Conservation (phyloP, 1,140 invertebrate genomes). For the Bathynomus jamesi region DNA sequence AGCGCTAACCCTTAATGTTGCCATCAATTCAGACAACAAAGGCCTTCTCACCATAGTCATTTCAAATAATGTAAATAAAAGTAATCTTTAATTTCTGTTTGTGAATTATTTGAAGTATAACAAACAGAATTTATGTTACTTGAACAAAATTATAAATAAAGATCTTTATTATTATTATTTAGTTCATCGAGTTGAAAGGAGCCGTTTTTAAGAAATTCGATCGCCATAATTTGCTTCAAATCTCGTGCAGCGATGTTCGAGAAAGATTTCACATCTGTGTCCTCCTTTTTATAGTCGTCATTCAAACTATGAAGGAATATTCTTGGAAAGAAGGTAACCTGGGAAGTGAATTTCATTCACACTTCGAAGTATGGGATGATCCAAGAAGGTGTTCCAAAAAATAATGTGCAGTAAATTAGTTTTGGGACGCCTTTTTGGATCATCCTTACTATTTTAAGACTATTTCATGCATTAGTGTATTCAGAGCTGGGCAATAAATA, state of each 20-base stretch:
- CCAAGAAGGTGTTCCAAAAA: no score
- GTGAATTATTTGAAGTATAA: no score
- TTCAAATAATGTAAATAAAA: constrained; percentile 94
- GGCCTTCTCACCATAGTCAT: constrained; percentile 97
- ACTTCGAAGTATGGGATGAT: no score
- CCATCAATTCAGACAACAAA: constrained; percentile 98
- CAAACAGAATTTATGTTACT: no score
- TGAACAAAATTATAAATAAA: constrained; percentile 7
- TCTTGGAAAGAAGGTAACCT: constrained; percentile 71
- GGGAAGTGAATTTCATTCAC: no score
- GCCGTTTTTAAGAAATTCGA: constrained; percentile 99
- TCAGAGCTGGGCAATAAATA: no score
- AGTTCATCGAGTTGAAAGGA: constrained; percentile 98
- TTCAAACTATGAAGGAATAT: constrained; percentile 99
- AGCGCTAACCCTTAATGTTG: constrained; percentile 80
- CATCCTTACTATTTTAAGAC: no score
- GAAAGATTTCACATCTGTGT: constrained; percentile 92
- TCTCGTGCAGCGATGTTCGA: constrained; percentile 90
- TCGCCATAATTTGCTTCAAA: constrained; percentile 87
- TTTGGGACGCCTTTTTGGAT: no score
- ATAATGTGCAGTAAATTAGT: no score
- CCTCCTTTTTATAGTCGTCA: constrained; percentile 80
- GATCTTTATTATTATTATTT: constrained; percentile 41
- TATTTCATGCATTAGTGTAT: no score
- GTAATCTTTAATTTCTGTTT: no score